A percentile compares a stretch with the other conserved stretches of the same genome.
Conservation (phyloP, 2,113 vertebrate genomes). For the Pseudorectes ferrugineus region DNA sequence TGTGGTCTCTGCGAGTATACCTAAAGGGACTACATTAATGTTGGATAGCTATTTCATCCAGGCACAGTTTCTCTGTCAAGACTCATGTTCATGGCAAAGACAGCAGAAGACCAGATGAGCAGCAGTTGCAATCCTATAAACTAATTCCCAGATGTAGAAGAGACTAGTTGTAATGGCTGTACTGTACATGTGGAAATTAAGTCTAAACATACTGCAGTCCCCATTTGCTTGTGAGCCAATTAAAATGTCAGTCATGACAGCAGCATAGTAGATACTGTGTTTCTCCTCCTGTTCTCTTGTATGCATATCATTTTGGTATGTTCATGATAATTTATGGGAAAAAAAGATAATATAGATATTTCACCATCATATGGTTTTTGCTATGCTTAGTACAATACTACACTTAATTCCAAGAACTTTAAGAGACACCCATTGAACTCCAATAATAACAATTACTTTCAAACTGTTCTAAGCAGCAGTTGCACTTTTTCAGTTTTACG, state of each 20-base stretch:
- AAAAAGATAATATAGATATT: neutral
- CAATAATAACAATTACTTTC: neutral
- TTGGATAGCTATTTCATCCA: constrained; percentile 19
- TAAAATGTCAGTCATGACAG: constrained; percentile 54
- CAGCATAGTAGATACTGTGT: neutral
- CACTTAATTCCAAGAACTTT: neutral
- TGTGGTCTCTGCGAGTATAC: neutral
- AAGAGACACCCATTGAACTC: neutral
- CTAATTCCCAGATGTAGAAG: constrained; percentile 57
- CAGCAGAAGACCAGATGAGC: constrained; percentile 55
- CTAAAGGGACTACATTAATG: neutral
- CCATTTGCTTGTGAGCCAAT: neutral
- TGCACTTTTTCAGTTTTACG: neutral
- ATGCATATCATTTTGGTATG: neutral
- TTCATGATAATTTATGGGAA: neutral
- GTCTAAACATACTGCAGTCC: constrained; percentile 37
- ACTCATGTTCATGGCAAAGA: constrained; percentile 15
- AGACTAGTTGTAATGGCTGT: constrained; percentile 27
- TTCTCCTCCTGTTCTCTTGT: constrained; percentile 15
- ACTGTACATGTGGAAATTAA: constrained; percentile 52
- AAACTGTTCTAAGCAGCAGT: neutral
- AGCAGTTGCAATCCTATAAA: constrained; percentile 33
- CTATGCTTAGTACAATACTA: neutral
- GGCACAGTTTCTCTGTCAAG: constrained; percentile 14
- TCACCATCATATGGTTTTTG: neutral